Base-by-base conservation (phyloP, 2,888 invertebrate species). In the Beris morrisii region DNA sequence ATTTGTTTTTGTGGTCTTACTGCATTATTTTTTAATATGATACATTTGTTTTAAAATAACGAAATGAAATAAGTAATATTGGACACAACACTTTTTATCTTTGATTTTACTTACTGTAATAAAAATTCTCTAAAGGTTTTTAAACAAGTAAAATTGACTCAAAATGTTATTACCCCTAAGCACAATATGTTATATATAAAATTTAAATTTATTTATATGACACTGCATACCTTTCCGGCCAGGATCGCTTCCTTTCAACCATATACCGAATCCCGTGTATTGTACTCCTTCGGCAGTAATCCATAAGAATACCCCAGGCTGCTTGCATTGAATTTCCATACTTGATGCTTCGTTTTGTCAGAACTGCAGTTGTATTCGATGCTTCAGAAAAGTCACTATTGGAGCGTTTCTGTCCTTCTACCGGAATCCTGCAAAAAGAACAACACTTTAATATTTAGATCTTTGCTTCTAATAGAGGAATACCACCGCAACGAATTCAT, bases 221-320 rank as follows among this genome's bases (percentile, higher is more conserved):
- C 22, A 38, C 38, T 38, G 1, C 38, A 45, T 75, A 84, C 84
- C 83, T 83, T 75, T 84, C 84, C 11, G 80, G 73, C 15, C 75
- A 75, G 4, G 83, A 82, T 45, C 84, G 74, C 48, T 81, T 79
- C 46, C 78, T 80, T 70, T 84, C 85, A 4, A 84, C 84, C 32
- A 85, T 79, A 69, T 85, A 85, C 70, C 82, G 83, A 1, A 85
- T 76, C 1, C 85, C 85, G 71, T 85, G 85, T 1, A 85, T 80
- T 73, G 84, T 84, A 3, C 84, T 84, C 73, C 83, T 84, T 1
- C 79, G 76, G 0, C 83, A 82, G 69, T 82, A 85, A 68, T 85
- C 85, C 48, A 81, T 74, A 30, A 84, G 43, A 9, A 87, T 84
- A 54, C 83, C 83, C 76, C 81, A 82, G 9, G 77, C 75, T 0